Percentiles rank a stretch among this genome's conserved stretches.
phyloP scores from a whole-genome alignment of 2,113 vertebrate genomes.

The Myrmecophaga tridactyla region DNA sequence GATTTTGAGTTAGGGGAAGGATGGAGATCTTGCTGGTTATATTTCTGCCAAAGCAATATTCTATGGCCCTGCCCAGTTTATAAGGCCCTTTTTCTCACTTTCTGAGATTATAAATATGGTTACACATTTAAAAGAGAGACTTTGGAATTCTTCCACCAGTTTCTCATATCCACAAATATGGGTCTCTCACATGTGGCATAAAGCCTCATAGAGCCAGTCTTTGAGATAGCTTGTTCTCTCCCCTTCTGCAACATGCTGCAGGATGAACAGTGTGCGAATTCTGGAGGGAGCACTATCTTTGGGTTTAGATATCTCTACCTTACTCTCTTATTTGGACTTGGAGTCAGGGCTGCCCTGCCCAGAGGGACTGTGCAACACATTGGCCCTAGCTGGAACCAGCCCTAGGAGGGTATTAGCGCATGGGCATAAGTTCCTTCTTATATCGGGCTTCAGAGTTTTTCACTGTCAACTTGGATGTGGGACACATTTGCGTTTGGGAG shows the following conservation, averaged over 20 bases:
- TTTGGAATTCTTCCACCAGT: not conserved
- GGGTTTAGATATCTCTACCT: not conserved
- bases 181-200: rapidly evolving
- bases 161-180: not conserved
- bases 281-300: not conserved
- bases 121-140: not conserved
- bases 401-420: not conserved
- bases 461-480: not conserved
- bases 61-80: not conserved
- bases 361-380: not conserved
- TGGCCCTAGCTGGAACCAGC: not conserved
- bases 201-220: not conserved
- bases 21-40: not conserved
- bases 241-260: not conserved
- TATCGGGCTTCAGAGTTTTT: not conserved
- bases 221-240: not conserved
- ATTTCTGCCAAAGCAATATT: not conserved
- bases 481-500: not conserved
- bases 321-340: not conserved
- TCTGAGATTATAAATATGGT: not conserved
- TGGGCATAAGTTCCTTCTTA: not conserved
- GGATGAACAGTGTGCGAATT: not conserved
- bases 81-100: not conserved
- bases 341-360: not conserved
- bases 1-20: not conserved